Evolutionary conservation across 2,113 vertebrate species (phyloP).

Genomic region (Clupea harengus): DNA sequence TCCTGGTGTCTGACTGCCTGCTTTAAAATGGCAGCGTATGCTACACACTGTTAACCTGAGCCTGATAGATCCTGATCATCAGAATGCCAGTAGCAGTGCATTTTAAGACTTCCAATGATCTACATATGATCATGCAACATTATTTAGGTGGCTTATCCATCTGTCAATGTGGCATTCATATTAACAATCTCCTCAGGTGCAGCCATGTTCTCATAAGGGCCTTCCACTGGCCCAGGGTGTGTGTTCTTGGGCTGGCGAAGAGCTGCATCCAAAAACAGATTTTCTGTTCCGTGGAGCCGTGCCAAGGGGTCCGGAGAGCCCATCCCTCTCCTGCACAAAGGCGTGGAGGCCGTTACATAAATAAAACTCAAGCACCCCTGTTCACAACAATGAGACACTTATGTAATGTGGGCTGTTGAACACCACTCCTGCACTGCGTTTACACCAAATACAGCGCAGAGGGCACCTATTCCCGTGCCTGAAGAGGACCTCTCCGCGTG

Average conservation of each 20-base stretch:
- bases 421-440: background rate
- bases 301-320: background rate
- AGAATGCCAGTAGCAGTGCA: too few relatives aligned
- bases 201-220: background rate
- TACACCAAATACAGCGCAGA: background rate
- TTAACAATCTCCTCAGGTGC: too few relatives aligned
- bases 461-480: background rate
- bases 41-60: too few relatives aligned
- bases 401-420: slow-evolving; percentile 10
- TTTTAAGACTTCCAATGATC: too few relatives aligned
- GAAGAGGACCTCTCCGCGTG: background rate
- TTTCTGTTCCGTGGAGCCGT: background rate
- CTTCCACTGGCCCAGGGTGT: background rate
- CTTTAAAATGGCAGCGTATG: too few relatives aligned
- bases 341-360: slow-evolving; percentile 23
- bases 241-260: background rate
- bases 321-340: background rate
- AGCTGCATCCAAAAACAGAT: background rate
- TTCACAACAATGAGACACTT: slow-evolving; percentile 30
- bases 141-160: too few relatives aligned
- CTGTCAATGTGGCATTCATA: too few relatives aligned
- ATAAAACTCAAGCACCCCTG: slow-evolving; percentile 26
- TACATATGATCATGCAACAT: too few relatives aligned
- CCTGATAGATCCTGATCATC: too few relatives aligned
- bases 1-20: too few relatives aligned